Evolutionary conservation across 2,797 vertebrate genomes (phyloP).

Genomic region (Silurus lanzhouensis): DNA sequence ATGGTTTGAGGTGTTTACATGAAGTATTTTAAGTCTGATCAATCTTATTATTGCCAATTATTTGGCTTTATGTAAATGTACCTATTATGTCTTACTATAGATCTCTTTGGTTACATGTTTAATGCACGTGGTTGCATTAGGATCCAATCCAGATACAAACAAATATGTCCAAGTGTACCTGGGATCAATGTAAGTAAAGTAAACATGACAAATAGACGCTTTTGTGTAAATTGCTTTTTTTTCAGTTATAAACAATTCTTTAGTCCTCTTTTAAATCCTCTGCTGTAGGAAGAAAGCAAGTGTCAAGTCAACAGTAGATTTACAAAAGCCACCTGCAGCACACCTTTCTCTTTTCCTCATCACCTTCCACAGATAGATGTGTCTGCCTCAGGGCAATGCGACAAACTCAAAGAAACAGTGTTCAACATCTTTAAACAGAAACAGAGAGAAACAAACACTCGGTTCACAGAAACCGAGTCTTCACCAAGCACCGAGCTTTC

Average conservation of each 20-base stretch:
- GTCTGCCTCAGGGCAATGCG: conserved; percentile 58
- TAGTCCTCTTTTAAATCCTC: background rate
- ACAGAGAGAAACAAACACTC: conserved; percentile 29
- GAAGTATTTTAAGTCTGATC: too few relatives aligned
- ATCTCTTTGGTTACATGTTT: background rate
- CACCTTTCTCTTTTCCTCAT: conserved; percentile 47
- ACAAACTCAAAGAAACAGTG: conserved; percentile 57
- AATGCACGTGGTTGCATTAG: background rate
- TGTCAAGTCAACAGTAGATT: conserved; percentile 39
- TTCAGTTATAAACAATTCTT: conserved; percentile 5
- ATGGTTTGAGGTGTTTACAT: too few relatives aligned
- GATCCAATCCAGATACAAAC: background rate
- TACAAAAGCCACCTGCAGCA: conserved; percentile 40
- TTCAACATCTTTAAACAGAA: conserved; percentile 54
- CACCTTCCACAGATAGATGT: conserved; percentile 68
- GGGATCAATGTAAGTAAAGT: background rate
- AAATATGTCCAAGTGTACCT: background rate
- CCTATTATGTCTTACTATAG: background rate
- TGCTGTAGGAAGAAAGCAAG: conserved; percentile 24
- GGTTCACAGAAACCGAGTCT: conserved; percentile 33
- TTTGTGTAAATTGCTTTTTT: background rate
- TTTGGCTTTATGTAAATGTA: too few relatives aligned
- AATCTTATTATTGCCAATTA: too few relatives aligned
- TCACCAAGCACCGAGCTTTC: conserved; percentile 31
- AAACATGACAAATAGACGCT: background rate